Conservation (phyloP, 2,888 invertebrate species). For the Sesamia inferens region DNA sequence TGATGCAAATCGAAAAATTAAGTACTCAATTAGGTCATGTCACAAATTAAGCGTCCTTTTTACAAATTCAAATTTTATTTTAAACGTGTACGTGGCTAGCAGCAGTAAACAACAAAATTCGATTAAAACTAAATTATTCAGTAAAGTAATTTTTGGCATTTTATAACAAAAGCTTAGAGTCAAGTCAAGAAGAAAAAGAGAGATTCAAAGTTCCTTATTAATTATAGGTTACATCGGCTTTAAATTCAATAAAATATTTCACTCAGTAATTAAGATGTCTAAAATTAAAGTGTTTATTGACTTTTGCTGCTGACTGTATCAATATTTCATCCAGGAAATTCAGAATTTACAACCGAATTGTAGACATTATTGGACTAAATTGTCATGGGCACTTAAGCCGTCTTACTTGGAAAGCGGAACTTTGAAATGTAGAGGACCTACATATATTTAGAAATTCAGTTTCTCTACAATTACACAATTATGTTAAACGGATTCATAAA, state of each 20-base stretch:
- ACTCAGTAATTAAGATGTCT: too few species aligned
- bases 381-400: slow-evolving; percentile 28
- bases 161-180: too few species aligned
- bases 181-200: too few species aligned
- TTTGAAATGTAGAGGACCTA: neutral
- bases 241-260: too few species aligned
- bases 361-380: slow-evolving; percentile 8
- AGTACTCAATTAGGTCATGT: neutral
- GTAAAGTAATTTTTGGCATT: too few species aligned
- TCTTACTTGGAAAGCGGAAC: neutral
- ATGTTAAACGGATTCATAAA: too few species aligned
- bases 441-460: neutral
- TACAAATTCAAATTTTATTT: neutral
- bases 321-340: slow-evolving; percentile 1
- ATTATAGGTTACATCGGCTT: too few species aligned
- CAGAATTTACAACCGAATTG: slow-evolving; percentile 10
- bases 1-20: neutral
- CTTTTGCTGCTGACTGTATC: neutral
- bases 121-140: too few species aligned
- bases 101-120: too few species aligned
- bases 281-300: too few species aligned
- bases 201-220: too few species aligned
- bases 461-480: neutral
- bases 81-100: neutral
- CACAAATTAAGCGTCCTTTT: neutral